A percentile compares a stretch with the other conserved stretches of the same genome.
Evolutionary conservation across 2,888 invertebrate species (phyloP).

Genomic region (Acleris holmiana): DNA sequence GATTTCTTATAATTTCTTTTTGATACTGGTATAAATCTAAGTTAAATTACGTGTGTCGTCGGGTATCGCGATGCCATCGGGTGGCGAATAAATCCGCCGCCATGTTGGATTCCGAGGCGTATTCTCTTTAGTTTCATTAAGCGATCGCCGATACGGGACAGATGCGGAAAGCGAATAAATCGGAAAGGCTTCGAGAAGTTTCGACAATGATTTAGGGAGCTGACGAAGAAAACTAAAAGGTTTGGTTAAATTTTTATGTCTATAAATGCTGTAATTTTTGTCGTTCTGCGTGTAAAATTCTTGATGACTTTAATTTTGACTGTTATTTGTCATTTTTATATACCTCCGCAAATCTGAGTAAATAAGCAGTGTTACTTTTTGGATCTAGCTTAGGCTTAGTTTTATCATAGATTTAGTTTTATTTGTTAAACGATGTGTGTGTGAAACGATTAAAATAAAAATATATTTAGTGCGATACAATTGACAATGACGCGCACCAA

Average conservation of each 20-base stretch:
- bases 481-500: too few relatives aligned
- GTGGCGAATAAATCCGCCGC: conserved; percentile 73
- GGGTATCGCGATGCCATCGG: conserved; percentile 76
- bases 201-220: conserved; percentile 30
- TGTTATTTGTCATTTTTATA: too few relatives aligned
- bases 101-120: conserved; percentile 71
- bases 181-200: conserved; percentile 50
- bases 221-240: not conserved
- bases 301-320: too few relatives aligned
- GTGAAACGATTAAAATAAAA: too few relatives aligned
- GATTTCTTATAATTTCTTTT: conserved; percentile 77
- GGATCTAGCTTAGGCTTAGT: too few relatives aligned
- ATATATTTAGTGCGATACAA: too few relatives aligned
- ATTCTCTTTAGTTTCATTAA: conserved; percentile 83
- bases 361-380: too few relatives aligned
- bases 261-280: too few relatives aligned
- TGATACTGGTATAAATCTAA: conserved; percentile 75
- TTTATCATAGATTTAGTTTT: too few relatives aligned
- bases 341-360: too few relatives aligned
- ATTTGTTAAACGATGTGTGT: too few relatives aligned
- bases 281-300: too few relatives aligned
- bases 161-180: conserved; percentile 53
- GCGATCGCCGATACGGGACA: conserved; percentile 67
- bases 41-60: conserved; percentile 78
- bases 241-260: not conserved